Conservation (phyloP, 92 coral and sea anemone species). For the Zoanthus gigantus region DNA sequence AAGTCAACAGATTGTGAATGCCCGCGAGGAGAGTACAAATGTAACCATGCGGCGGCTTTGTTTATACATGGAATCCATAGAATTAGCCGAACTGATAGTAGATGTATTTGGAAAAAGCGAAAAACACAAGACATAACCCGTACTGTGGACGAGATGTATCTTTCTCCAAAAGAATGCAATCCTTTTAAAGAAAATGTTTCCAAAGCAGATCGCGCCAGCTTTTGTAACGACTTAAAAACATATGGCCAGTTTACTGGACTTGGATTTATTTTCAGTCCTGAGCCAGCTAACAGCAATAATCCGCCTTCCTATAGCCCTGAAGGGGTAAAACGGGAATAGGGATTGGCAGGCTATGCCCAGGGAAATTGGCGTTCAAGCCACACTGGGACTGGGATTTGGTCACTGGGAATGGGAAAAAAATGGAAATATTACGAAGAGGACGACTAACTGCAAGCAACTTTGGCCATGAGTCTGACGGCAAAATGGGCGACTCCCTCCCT, state of each 20-base stretch:
- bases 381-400: no score
- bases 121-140: background rate
- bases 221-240: background rate
- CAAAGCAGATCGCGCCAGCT: background rate
- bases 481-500: background rate
- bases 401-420: no score
- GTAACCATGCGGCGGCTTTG: constrained; percentile 26
- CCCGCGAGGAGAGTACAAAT: constrained; percentile 18
- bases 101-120: background rate
- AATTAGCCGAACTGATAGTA: constrained; percentile 7
- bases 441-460: constrained; percentile 22
- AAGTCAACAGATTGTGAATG: constrained; percentile 18
- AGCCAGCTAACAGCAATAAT: background rate
- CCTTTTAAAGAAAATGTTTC: background rate
- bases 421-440: background rate
- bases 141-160: background rate
- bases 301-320: background rate
- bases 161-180: no score
- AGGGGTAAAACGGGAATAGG: no score
- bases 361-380: background rate
- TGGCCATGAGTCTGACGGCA: background rate
- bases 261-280: background rate
- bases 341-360: background rate
- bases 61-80: constrained; percentile 7
- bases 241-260: background rate